Percentiles rank a stretch among this genome's conserved stretches.
phyloP scores from a whole-genome alignment of 2,888 invertebrate species.

The Abscondita cerata region DNA sequence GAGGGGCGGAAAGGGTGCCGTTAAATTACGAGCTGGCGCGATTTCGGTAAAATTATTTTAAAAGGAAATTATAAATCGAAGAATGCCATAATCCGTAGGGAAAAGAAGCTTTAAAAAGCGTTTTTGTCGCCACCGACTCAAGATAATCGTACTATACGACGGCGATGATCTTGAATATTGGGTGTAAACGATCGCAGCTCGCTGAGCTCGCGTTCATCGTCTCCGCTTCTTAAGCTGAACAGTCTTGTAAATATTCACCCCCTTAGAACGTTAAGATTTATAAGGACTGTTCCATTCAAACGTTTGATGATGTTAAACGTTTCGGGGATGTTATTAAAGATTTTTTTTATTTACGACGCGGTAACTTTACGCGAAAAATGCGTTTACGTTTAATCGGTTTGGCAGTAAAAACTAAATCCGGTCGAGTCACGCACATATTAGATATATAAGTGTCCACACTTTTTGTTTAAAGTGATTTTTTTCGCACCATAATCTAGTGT shows the following conservation, averaged over 20 bases:
- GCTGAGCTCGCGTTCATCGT: constrained; percentile 30
- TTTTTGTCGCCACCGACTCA: constrained; percentile 28
- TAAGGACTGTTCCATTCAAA: constrained; percentile 24
- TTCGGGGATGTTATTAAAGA: constrained; percentile 25
- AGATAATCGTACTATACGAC: constrained; percentile 30
- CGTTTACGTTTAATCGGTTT: constrained; percentile 7
- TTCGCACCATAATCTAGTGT: constrained; percentile 15
- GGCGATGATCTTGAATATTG: constrained; percentile 41
- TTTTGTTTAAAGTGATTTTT: constrained; percentile 14
- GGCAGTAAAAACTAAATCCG: constrained; percentile 17
- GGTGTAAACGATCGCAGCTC: constrained; percentile 39
- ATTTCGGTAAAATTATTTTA: constrained; percentile 13
- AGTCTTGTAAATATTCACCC: constrained; percentile 47
- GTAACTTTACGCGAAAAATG: no score
- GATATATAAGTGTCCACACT: constrained; percentile 15
- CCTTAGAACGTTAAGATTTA: constrained; percentile 34
- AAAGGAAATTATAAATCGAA: constrained; percentile 15
- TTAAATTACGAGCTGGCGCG: constrained; percentile 21
- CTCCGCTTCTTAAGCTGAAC: constrained; percentile 39
- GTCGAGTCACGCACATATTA: constrained; percentile 26
- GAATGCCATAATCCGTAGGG: constrained; percentile 12
- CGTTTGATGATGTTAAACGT: constrained; percentile 25
- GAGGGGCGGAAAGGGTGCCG: constrained; percentile 21
- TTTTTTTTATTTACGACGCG: constrained; percentile 5
- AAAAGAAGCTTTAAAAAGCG: constrained; percentile 18